Evolutionary conservation across 2,888 invertebrate genomes (phyloP).

Genomic region (Hyposoter dolosus): DNA sequence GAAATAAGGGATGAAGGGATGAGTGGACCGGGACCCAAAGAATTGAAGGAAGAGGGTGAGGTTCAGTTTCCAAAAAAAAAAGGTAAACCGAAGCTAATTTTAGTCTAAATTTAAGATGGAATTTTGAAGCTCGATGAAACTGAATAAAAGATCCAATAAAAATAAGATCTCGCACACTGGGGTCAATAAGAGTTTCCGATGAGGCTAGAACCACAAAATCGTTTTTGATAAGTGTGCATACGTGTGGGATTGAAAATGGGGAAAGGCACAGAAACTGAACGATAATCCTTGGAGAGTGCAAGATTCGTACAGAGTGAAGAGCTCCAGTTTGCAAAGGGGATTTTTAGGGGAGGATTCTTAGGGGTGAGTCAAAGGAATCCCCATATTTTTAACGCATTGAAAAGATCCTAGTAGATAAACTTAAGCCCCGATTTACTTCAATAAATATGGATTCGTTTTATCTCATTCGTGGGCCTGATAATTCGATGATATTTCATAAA

Average conservation of each 20-base stretch:
- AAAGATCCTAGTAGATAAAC: background rate
- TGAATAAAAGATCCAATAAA: conserved; percentile 2
- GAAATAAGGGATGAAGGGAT: too few relatives aligned
- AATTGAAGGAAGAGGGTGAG: too few relatives aligned
- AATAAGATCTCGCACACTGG: background rate
- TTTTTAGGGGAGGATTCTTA: background rate
- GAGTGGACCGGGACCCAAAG: too few relatives aligned
- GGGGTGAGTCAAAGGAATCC: conserved; percentile 3
- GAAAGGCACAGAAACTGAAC: conserved; percentile 81
- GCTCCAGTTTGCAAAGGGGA: conserved; percentile 67
- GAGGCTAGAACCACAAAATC: background rate
- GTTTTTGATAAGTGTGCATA: background rate
- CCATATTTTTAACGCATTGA: conserved; percentile 22
- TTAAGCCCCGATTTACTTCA: background rate
- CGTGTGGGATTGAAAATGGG: conserved; percentile 78
- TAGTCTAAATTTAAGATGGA: background rate
- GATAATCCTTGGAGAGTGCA: conserved; percentile 61
- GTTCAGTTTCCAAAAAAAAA: background rate
- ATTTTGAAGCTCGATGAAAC: background rate
- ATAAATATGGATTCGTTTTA: conserved; percentile 18
- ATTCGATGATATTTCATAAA: background rate
- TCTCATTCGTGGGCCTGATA: background rate
- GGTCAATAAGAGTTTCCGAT: background rate
- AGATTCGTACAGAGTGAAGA: conserved; percentile 57
- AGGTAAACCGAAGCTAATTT: background rate